Base-by-base conservation (phyloP, 2,113 vertebrate species). In the Drymodes brunneopygia region DNA sequence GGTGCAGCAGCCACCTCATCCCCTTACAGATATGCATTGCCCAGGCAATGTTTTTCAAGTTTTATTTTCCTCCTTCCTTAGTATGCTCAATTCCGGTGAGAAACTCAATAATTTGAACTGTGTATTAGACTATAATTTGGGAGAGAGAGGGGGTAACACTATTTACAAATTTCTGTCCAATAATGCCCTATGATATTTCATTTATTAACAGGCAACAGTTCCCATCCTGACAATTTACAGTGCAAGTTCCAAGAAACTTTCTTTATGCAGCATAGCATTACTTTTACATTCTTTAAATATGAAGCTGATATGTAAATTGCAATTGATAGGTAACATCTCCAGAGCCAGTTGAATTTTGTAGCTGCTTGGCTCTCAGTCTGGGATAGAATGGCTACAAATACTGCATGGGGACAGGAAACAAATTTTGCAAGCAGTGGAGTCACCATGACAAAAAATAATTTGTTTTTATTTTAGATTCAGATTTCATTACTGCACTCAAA, bases 361-460 rank as follows among this genome's bases (percentile, higher is more conserved):
- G 81, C 86, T 92, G 85, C 86, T 92, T 5, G 2, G 74, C 73
- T 97, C 79, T 47, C 53, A 47, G 4, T 42, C 82, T 89, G 70
- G 64, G 90, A 35, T 5, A 19, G 85, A 84, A 94, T 77, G 61
- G 62, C 91, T 93, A 92, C 93, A 96, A 95, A 90, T 89, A 62
- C 75, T 79, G 85, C 45, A 87, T 16, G 61, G 61, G 96, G 96
- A 69, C 93, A 96, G 97, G 93, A 95, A 97, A 98, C 93, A 98
- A 97, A 97, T 96, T 95, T 97, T 98, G 97, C 95, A 98, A 98
- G 98, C 97, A 98, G 97, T 97, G 81, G 97, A 98, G 97, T 98
- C 98, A 98, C 97, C 97, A 97, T 98, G 98, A 98, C 98, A 98
- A 98, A 98, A 98, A 98, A 98, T 98, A 98, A 98, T 98, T 98